phyloP scores from a whole-genome alignment of 2,113 vertebrate genomes.

The Amphilophus citrinellus region DNA sequence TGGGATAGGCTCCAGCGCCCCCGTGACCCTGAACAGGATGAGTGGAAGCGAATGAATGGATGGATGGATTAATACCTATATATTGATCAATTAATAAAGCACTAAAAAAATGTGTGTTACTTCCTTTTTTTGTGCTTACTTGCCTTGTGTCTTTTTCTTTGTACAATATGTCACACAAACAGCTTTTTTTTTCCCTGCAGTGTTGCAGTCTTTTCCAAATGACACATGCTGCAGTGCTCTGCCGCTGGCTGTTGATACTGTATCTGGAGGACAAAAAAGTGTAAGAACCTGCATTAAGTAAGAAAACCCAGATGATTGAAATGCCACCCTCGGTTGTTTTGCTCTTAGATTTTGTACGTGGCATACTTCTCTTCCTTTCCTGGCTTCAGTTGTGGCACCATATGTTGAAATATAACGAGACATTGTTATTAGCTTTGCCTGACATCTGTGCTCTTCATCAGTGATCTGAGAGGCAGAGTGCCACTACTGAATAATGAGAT shows the following conservation, averaged over 20 bases:
- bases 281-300: slow-evolving; percentile 8
- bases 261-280: slow-evolving; percentile 37
- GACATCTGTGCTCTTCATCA: slow-evolving; percentile 19
- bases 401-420: background rate
- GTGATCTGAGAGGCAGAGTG: background rate
- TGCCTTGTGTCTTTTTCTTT: background rate
- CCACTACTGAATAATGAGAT: slow-evolving; percentile 1
- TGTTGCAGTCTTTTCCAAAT: slow-evolving; percentile 30
- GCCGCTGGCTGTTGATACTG: slow-evolving; percentile 48
- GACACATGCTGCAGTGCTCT: slow-evolving; percentile 24
- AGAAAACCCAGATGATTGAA: slow-evolving; percentile 50
- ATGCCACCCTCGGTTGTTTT: slow-evolving; percentile 40
- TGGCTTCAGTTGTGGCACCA: background rate
- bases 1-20: too few species aligned
- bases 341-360: slow-evolving; percentile 24
- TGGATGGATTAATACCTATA: background rate
- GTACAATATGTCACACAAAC: background rate
- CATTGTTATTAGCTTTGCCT: slow-evolving; percentile 6
- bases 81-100: background rate
- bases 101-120: background rate
- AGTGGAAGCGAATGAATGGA: too few species aligned
- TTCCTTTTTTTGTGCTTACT: background rate
- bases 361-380: background rate
- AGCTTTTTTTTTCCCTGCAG: background rate
- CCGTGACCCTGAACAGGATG: too few species aligned